These are phyloP conservation scores for Ondatra zibethicus DNA, from an alignment of 2,113 vertebrate genomes.

Conservation along the genomic window DNA sequence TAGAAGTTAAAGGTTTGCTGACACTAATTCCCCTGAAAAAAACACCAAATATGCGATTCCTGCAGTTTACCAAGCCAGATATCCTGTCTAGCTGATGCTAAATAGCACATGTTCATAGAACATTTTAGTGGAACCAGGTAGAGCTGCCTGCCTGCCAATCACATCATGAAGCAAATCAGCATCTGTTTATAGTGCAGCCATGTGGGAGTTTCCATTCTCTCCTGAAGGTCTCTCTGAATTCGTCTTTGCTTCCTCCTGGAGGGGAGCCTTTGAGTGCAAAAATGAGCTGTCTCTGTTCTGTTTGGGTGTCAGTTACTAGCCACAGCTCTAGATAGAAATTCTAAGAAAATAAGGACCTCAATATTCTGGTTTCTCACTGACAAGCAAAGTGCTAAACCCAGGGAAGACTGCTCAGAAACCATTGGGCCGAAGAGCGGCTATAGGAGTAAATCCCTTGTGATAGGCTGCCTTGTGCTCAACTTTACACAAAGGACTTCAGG, in stretches of 20 bases:
- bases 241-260: neutral
- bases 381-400: neutral
- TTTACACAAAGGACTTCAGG: fast-evolving
- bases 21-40: neutral
- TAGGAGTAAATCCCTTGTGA: fast-evolving
- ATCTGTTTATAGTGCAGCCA: neutral
- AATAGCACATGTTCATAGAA: neutral
- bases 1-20: neutral
- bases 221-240: neutral
- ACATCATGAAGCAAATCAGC: neutral
- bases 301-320: neutral
- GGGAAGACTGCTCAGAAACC: fast-evolving
- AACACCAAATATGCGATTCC: fast-evolving
- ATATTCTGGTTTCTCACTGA: too few relatives aligned
- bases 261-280: too few relatives aligned
- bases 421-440: fast-evolving
- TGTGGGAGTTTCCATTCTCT: neutral
- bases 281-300: neutral
- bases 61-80: fast-evolving
- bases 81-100: neutral
- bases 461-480: neutral
- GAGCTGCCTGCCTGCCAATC: too few relatives aligned
- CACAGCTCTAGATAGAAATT: neutral
- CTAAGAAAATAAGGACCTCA: neutral
- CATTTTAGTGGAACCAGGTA: neutral